Conservation (phyloP, 2,113 vertebrate genomes). For the Sceloporus tristichus region DNA sequence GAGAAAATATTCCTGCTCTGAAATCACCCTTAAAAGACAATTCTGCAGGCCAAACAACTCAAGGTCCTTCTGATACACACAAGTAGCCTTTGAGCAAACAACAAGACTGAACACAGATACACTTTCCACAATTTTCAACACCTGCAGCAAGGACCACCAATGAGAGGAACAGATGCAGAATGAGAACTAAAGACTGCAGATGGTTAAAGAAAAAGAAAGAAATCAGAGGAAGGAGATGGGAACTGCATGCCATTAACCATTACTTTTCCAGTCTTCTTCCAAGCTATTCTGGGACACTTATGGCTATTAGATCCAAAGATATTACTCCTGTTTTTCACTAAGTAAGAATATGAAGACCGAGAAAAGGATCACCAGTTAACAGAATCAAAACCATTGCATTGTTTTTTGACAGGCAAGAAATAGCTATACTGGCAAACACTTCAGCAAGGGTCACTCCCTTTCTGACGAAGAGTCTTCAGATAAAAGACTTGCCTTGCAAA, state of each 20-base stretch:
- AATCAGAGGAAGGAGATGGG: constrained; percentile 59
- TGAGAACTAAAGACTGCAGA: constrained; percentile 75
- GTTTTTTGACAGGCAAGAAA: constrained; percentile 71
- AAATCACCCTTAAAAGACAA: background rate
- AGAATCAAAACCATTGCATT: constrained; percentile 49
- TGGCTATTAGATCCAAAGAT: constrained; percentile 80
- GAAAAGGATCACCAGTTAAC: constrained; percentile 85
- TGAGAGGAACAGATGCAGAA: constrained; percentile 64
- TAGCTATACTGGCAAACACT: constrained; percentile 46
- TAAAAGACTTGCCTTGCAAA: background rate
- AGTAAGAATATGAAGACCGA: constrained; percentile 84
- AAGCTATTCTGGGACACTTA: constrained; percentile 76
- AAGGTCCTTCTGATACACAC: constrained; percentile 56
- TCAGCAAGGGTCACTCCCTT: background rate
- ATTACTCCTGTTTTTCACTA: constrained; percentile 79
- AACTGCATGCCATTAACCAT: constrained; percentile 89
- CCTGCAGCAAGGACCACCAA: constrained; percentile 58
- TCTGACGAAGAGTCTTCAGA: background rate
- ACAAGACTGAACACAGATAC: constrained; percentile 37
- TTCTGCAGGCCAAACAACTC: constrained; percentile 34
- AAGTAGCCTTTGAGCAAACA: constrained; percentile 18
- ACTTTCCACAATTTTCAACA: constrained; percentile 40
- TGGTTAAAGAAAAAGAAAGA: constrained; percentile 69
- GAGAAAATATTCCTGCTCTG: background rate
- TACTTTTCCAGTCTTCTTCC: constrained; percentile 89